Evolutionary conservation across 37 sponge, comb jelly and placozoan genomes (phyloP).

Genomic region (Geodia barretti): DNA sequence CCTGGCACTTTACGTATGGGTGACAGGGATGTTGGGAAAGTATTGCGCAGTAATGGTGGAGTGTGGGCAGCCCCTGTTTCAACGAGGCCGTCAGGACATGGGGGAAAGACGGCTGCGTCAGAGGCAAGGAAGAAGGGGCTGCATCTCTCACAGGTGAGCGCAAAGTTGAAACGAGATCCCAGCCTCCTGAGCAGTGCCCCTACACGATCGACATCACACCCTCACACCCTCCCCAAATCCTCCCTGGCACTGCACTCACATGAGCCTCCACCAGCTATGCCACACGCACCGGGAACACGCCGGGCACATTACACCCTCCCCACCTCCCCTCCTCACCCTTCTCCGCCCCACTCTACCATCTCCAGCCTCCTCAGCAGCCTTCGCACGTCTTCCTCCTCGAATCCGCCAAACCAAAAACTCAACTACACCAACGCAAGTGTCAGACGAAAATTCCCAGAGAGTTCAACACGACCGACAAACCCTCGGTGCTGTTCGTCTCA

Average conservation of each 20-base stretch:
- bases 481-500: no score
- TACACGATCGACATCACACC: background rate
- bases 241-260: background rate
- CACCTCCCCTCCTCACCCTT: background rate
- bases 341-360: background rate
- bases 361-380: background rate
- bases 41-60: background rate
- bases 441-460: no score
- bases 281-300: background rate
- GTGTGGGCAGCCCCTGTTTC: no score
- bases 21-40: background rate
- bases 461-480: no score
- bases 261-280: background rate
- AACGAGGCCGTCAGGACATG: background rate
- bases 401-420: no score
- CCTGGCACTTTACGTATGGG: no score
- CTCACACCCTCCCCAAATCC: background rate
- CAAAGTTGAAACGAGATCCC: background rate
- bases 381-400: no score
- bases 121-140: background rate
- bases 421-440: no score
- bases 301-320: background rate
- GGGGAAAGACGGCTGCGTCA: background rate
- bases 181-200: background rate
- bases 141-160: background rate